Conservation (phyloP, 2,113 vertebrate genomes). For the Maccullochella peelii region DNA sequence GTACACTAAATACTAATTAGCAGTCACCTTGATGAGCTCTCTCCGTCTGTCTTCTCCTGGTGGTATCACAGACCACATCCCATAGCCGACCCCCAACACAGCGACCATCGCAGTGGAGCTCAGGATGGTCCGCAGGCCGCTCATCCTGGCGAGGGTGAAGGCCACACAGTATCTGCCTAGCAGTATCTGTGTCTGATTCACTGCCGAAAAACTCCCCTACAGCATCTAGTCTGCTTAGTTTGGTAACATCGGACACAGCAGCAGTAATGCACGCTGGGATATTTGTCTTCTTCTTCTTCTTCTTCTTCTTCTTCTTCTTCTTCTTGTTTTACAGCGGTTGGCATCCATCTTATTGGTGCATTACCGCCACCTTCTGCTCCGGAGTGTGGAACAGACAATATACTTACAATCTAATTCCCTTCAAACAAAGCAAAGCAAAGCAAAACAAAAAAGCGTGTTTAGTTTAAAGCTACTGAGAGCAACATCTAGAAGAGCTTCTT, state of each 20-base stretch:
- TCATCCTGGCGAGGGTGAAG: constrained; percentile 45
- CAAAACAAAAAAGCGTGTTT: too few relatives aligned
- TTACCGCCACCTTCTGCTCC: too few relatives aligned
- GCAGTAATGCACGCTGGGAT: neutral
- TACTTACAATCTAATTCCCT: too few relatives aligned
- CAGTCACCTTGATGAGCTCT: constrained; percentile 74
- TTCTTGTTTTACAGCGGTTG: too few relatives aligned
- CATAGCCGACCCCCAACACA: constrained; percentile 45
- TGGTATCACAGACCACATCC: constrained; percentile 64
- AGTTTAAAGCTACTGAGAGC: neutral
- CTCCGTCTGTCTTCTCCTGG: constrained; percentile 68
- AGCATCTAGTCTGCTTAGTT: neutral
- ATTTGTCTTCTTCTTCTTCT: constrained; percentile 10
- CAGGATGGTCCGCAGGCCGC: constrained; percentile 56
- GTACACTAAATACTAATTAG: too few relatives aligned
- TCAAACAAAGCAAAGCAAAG: too few relatives aligned
- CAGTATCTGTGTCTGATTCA: neutral
- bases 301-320: too few relatives aligned
- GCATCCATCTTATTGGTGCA: too few relatives aligned
- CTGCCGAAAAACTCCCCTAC: too few relatives aligned
- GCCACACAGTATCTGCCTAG: too few relatives aligned
- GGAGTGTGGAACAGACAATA: too few relatives aligned
- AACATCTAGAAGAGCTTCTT: neutral
- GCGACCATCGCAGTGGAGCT: neutral
- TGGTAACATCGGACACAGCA: neutral